Conservation (phyloP, 2,113 vertebrate genomes). For the Eurystomus gularis region DNA sequence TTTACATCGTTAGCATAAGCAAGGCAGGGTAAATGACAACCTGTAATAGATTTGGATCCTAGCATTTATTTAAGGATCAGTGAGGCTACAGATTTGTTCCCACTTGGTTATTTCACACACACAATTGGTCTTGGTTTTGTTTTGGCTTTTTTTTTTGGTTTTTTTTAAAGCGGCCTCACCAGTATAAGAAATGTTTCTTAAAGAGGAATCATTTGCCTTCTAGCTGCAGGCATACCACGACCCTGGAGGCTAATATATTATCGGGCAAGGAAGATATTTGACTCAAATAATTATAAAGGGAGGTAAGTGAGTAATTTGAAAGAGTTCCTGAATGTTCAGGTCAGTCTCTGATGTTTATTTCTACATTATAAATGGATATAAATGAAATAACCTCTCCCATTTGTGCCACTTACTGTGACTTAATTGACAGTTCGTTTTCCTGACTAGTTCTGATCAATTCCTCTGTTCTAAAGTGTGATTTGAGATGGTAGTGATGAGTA, state of each 20-base stretch:
- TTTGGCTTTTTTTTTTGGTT: background rate
- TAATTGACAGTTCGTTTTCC: background rate
- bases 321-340: background rate
- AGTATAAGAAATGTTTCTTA: background rate
- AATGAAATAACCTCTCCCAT: background rate
- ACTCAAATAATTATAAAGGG: conserved; percentile 75
- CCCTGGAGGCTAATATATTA: conserved; percentile 72
- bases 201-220: background rate
- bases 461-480: background rate
- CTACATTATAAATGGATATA: background rate
- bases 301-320: conserved; percentile 59
- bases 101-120: background rate
- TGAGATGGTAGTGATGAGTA: background rate
- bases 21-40: background rate
- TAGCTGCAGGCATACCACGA: conserved; percentile 74
- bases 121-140: background rate
- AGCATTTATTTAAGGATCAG: background rate
- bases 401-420: background rate
- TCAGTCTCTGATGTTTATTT: background rate
- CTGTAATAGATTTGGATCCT: background rate
- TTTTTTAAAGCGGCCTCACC: background rate
- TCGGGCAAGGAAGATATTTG: conserved; percentile 77
- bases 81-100: background rate
- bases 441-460: background rate
- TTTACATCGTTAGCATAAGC: background rate